Evolutionary conservation across 2,797 vertebrate genomes (phyloP).

Genomic region (Anguilla megastoma): DNA sequence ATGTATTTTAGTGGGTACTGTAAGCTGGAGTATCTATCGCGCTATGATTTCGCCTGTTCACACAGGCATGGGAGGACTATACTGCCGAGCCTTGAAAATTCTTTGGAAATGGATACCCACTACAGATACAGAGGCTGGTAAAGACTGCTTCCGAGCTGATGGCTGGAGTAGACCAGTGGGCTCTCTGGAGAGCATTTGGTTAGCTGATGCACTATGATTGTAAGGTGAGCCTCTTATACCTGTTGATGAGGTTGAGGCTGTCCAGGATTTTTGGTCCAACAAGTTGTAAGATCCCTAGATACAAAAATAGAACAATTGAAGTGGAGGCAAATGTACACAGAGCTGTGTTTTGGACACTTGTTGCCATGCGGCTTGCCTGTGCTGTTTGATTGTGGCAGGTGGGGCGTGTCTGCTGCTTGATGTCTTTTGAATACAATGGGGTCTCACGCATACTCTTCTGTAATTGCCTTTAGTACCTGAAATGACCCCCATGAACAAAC

Average conservation of each 20-base stretch:
- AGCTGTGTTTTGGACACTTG: background rate
- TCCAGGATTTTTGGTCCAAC: background rate
- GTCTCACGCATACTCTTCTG: background rate
- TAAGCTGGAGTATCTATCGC: background rate
- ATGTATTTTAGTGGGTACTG: background rate
- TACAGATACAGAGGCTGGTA: background rate
- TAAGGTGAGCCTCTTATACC: background rate
- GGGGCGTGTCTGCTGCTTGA: background rate
- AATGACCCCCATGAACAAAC: background rate
- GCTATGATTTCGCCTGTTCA: background rate
- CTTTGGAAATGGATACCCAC: background rate
- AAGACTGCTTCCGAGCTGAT: background rate
- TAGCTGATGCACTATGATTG: background rate
- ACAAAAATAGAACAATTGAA: background rate
- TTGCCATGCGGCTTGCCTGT: background rate
- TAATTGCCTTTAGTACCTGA: background rate
- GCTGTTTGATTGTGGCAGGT: background rate
- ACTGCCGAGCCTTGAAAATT: background rate
- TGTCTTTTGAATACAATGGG: background rate
- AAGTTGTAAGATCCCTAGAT: background rate
- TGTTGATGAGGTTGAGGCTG: background rate
- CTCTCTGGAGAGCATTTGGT: background rate
- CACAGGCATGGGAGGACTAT: background rate
- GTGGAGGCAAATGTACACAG: background rate
- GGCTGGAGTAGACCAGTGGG: background rate